Evolutionary conservation across 2,888 invertebrate genomes (phyloP).

Genomic region (Diarsia dahlii): DNA sequence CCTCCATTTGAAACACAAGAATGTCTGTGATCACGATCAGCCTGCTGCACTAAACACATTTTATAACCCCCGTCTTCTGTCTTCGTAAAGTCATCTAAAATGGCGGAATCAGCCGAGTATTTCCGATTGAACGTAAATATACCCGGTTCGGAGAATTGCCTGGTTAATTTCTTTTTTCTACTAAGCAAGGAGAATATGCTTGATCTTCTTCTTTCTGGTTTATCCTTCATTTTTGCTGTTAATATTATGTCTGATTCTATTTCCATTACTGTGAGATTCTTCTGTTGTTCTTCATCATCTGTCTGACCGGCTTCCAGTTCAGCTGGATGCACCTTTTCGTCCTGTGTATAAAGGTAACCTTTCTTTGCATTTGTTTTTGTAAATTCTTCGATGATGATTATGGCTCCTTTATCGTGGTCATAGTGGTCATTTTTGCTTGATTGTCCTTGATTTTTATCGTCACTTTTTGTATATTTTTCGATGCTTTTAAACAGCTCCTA

Average conservation of each 20-base stretch:
- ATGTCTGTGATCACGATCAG: conserved; percentile 64
- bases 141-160: conserved; percentile 82
- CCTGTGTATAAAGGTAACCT: neutral
- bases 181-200: conserved; percentile 84
- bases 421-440: conserved; percentile 6
- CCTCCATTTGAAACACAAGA: conserved; percentile 76
- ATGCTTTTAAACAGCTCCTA: neutral
- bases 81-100: conserved; percentile 78
- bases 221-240: conserved; percentile 76
- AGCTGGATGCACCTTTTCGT: neutral
- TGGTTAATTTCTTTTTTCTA: conserved; percentile 80
- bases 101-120: conserved; percentile 83
- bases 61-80: conserved; percentile 69
- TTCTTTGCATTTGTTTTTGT: neutral
- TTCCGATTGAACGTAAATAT: conserved; percentile 74
- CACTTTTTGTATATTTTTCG: neutral
- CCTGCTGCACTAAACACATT: conserved; percentile 67
- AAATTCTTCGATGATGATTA: neutral
- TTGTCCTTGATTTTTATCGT: neutral
- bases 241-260: conserved; percentile 72
- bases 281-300: neutral
- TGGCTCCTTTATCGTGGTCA: neutral
- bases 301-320: neutral
- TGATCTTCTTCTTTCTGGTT: conserved; percentile 78
- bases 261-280: conserved; percentile 70